Percentiles rank a stretch among this genome's conserved stretches.
Conservation (phyloP, 1,140 invertebrate species). For the Drosophila pectinifera region DNA sequence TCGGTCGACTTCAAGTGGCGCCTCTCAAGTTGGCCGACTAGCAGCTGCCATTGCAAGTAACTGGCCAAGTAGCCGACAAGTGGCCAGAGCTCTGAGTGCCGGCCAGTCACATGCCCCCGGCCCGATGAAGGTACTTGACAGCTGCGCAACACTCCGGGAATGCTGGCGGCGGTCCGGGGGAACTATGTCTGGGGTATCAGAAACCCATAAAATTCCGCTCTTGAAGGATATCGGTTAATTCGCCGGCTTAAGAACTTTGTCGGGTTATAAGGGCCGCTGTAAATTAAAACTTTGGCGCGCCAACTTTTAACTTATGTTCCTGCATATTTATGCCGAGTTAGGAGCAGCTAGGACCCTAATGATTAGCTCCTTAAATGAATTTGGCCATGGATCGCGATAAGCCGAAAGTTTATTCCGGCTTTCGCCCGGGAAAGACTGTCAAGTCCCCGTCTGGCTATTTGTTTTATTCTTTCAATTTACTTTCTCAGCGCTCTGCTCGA, state of each 20-base stretch:
- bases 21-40: constrained; percentile 19
- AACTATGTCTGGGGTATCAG: not conserved
- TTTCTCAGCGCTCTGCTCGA: constrained; percentile 14
- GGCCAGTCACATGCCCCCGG: constrained; percentile 15
- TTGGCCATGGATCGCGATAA: constrained; percentile 48
- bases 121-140: constrained; percentile 3
- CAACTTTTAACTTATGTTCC: constrained; percentile 24
- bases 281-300: constrained; percentile 26
- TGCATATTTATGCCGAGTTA: constrained; percentile 31
- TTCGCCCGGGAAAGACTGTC: too few species aligned
- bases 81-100: constrained; percentile 45
- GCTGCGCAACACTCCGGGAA: constrained; percentile 2
- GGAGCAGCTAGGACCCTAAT: constrained; percentile 20
- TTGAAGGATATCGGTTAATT: constrained; percentile 8
- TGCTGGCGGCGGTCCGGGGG: not conserved
- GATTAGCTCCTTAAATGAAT: constrained; percentile 41
- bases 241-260: constrained; percentile 29
- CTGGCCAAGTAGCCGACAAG: constrained; percentile 39
- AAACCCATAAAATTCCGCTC: constrained; percentile 27
- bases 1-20: constrained; percentile 19
- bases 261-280: constrained; percentile 17
- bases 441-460: constrained; percentile 45
- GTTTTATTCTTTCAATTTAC: constrained; percentile 64
- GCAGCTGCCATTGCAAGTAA: constrained; percentile 43
- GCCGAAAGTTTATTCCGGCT: constrained; percentile 39